Percentiles rank a stretch among this genome's conserved stretches.
phyloP scores from a whole-genome alignment of 2,113 vertebrate genomes.

The Anthoscopus minutus region DNA sequence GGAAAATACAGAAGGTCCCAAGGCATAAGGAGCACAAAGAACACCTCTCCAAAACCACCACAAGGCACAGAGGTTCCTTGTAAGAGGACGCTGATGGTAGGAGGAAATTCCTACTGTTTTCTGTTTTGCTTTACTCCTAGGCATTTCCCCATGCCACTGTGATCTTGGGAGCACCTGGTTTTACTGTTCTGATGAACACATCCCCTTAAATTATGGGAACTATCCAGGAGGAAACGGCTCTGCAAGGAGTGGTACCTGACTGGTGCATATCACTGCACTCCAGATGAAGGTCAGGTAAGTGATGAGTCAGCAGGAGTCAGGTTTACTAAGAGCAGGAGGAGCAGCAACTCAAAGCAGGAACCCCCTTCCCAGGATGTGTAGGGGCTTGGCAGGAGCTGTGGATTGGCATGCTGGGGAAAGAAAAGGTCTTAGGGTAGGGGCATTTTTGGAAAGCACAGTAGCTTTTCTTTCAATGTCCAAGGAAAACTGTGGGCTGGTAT shows the following conservation, averaged over 20 bases:
- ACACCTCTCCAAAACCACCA: neutral
- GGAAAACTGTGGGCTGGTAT: neutral
- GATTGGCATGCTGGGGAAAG: neutral
- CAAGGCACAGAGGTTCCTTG: neutral
- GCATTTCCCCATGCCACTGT: neutral
- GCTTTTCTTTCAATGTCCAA: neutral
- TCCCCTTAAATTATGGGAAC: neutral
- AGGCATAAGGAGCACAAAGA: neutral
- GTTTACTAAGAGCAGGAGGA: neutral
- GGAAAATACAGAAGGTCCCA: neutral
- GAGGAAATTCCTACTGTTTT: neutral
- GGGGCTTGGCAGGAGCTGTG: neutral
- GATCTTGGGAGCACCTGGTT: neutral
- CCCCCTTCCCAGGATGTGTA: fast-evolving
- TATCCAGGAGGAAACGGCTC: neutral
- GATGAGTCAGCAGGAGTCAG: neutral
- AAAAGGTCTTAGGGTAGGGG: neutral
- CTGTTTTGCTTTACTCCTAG: neutral
- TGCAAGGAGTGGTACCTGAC: neutral
- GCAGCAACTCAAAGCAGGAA: neutral
- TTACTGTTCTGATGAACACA: neutral
- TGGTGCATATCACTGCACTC: neutral
- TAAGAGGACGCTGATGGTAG: neutral
- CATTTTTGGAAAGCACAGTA: neutral
- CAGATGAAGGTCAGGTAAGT: neutral